Percentiles rank a stretch among this genome's conserved stretches.
phyloP scores from a whole-genome alignment of 2,888 invertebrate genomes.

The Lepetodrilus schrolli region DNA sequence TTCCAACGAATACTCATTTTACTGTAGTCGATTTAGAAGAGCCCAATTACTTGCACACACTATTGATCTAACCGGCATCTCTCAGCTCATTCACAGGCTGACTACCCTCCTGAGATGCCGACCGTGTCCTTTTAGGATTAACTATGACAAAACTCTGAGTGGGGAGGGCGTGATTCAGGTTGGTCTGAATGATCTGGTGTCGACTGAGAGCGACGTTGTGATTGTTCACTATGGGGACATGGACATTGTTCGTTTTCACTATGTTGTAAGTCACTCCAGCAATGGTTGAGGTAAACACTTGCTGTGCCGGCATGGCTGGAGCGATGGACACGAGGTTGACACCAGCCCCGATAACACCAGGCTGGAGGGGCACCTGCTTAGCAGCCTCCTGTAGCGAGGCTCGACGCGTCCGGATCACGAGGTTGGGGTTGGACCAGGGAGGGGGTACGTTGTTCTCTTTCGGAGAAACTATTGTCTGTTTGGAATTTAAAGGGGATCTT shows the following conservation, averaged over 20 bases:
- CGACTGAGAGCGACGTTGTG: conserved; percentile 30
- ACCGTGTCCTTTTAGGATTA: conserved; percentile 31
- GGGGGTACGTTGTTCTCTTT: conserved; percentile 49
- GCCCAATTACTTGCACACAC: too few species aligned
- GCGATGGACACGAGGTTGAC: conserved; percentile 27
- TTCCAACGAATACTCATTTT: too few species aligned
- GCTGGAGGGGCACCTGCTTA: not conserved
- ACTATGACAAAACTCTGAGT: conserved; percentile 44
- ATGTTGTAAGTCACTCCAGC: conserved; percentile 29
- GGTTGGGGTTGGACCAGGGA: conserved; percentile 75
- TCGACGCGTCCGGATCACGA: conserved; percentile 74
- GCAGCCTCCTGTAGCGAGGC: conserved; percentile 52
- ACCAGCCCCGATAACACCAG: not conserved
- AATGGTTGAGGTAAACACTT: conserved; percentile 3
- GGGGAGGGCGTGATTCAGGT: conserved; percentile 38
- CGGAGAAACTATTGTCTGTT: conserved; percentile 19
- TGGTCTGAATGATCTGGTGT: conserved; percentile 41
- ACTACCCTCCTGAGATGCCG: conserved; percentile 30
- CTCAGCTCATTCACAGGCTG: conserved; percentile 30
- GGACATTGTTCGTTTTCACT: conserved; percentile 31
- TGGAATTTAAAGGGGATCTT: conserved; percentile 29
- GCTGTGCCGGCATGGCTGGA: not conserved
- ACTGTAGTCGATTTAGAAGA: too few species aligned
- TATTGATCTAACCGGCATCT: too few species aligned
- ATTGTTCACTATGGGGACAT: conserved; percentile 37